phyloP scores from a whole-genome alignment of 2,113 vertebrate species.

The Serinus canaria region DNA sequence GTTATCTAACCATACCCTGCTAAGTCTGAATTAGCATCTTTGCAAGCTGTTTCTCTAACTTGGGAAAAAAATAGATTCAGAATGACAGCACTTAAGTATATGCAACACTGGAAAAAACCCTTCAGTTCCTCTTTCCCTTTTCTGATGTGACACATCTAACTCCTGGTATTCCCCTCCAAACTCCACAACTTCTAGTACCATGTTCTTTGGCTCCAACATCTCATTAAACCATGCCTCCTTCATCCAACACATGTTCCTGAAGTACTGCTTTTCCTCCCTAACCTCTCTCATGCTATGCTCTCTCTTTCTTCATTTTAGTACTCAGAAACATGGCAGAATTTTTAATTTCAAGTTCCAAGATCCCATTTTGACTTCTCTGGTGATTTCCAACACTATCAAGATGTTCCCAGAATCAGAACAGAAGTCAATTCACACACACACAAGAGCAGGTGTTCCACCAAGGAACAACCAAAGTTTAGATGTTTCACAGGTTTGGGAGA shows the following conservation, averaged over 20 bases:
- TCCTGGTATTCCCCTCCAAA: neutral
- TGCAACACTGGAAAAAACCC: neutral
- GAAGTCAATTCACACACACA: neutral
- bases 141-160: neutral
- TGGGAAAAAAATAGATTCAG: neutral
- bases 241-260: neutral
- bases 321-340: neutral
- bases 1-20: neutral
- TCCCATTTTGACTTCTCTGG: neutral
- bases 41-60: neutral
- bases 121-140: neutral
- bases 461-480: neutral
- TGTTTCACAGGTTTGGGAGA: neutral
- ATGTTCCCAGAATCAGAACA: neutral
- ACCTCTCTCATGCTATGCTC: neutral
- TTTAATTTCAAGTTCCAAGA: slow-evolving; percentile 8
- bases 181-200: neutral
- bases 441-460: neutral
- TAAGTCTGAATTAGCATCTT: neutral
- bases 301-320: neutral
- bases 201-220: neutral
- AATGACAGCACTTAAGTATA: neutral
- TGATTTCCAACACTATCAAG: neutral
- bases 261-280: neutral
- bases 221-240: neutral